A percentile compares a stretch with the other conserved stretches of the same genome.
phyloP scores from a whole-genome alignment of 1,140 invertebrate species.

The Lordiphosa stackelbergi region DNA sequence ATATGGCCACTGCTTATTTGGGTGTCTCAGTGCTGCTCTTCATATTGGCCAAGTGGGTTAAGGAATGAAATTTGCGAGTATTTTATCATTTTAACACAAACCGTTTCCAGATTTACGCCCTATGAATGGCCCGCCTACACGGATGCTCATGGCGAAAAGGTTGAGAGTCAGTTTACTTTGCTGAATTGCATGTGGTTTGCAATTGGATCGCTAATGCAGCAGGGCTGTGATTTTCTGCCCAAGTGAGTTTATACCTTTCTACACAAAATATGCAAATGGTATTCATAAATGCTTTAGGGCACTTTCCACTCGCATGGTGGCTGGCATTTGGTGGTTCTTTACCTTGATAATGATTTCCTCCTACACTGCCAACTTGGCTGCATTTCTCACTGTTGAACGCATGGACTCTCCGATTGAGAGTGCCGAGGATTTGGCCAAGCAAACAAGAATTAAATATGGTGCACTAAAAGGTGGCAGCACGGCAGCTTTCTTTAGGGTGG shows the following conservation, averaged over 20 bases:
- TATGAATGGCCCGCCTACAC: conserved; percentile 95
- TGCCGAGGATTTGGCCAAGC: conserved; percentile 96
- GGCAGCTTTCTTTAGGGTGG: conserved; percentile 93
- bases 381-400: conserved; percentile 96
- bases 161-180: conserved; percentile 94
- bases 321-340: conserved; percentile 98
- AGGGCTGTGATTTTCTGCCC: conserved; percentile 93
- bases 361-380: conserved; percentile 97
- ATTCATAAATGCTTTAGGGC: conserved; percentile 80
- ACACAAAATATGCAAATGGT: too few relatives aligned
- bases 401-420: conserved; percentile 97
- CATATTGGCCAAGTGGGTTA: conserved; percentile 90
- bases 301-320: conserved; percentile 92
- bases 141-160: conserved; percentile 85
- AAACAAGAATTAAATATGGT: conserved; percentile 98
- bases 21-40: conserved; percentile 95
- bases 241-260: conserved; percentile 82
- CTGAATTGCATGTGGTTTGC: conserved; percentile 97
- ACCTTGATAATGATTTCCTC: conserved; percentile 99
- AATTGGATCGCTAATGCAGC: conserved; percentile 95
- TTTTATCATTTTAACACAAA: not conserved
- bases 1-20: conserved; percentile 95
- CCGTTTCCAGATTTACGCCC: conserved; percentile 87
- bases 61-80: not conserved
- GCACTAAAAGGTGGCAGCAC: conserved; percentile 95